Base-by-base conservation (phyloP, 2,113 vertebrate species). In the Paedocypris sp. region DNA sequence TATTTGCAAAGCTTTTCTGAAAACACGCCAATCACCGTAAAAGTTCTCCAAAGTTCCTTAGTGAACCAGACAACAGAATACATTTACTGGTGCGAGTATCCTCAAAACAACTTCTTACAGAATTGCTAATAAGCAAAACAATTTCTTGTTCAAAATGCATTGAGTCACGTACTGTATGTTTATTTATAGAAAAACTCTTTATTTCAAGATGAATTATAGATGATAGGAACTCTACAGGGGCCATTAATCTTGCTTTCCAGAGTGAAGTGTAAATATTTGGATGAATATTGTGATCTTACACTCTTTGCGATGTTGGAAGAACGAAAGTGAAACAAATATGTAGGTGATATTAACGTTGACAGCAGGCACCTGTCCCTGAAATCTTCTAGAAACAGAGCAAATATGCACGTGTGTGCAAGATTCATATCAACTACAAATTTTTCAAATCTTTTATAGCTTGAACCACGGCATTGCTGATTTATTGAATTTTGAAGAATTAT, bases 51-150 rank as follows among this genome's bases (percentile, higher is more conserved):
- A 29, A n/a, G 25, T 57, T 19, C 23, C 2, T 29, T 18, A 19
- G 15, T 32, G 38, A 43, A 13, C 38, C 5, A 28, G 16, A 45
- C 26, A 42, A 29, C 25, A n/a, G 22, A 45, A 42, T 2, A n/a
- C 20, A 6, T 38, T 6, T 5, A 11, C 18, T 43, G 16, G 26
- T 18, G 26, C 18, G 31, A 35, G 47, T 18, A 19, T 50, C 47
- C 42, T 57, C 38, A 57, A 57, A 57, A 57, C 53, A 31, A 36
- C 53, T 32, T 58, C 54, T 58, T 43, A 43, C 26, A 58, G 54
- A 58, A 58, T 45, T 2, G 12, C 38, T 45, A 39, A 58, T 43
- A 26, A 58, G 54, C 7, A 42, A 5, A 15, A 13, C 38, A 31
- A 56, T 23, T 15, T 58, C 31, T 51, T 18, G 15, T 57, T 43